Evolutionary conservation across 2,888 invertebrate species (phyloP), one percentile per base, ranked within the genome.

Genomic region (Amaurobius ferox): DNA sequence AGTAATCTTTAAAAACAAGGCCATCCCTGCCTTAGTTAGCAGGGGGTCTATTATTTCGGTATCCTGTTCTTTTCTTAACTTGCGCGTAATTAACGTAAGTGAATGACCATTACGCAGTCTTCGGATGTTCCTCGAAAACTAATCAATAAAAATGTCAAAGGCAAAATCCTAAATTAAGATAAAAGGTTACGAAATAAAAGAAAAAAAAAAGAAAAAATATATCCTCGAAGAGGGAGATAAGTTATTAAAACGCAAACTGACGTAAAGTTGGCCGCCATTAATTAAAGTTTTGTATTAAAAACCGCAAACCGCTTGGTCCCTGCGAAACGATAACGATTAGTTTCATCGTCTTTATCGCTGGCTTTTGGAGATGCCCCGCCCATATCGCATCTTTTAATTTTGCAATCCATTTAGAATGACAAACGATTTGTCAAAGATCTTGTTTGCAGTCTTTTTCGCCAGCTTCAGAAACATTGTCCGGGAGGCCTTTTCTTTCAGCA

Each of bases 301-400:
- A 77, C 23, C 48, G 26, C 39, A 68, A 62, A 68, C 62, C 39
- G 64, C 70, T 62, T 32, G 61, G 30, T 48, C 55, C 30, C 13
- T 3, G 29, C 26, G 48, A 67, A 77, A 74, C 71, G 76, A 71
- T 71, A 71, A 77, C 66, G 77, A 83, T 83, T 83, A 77, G 28
- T 77, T 77, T 83, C 70, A 77, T 83, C 76, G 55, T 77, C 66
- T 71, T 71, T 72, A 83, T 83, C 72, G 67, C 62, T 71, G 55
- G 48, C 66, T 72, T 77, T 83, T 29, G 23, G 48, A 77, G 29
- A 3, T 61, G 62, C 35, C 32, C 62, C 39, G 83, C 64, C 83
- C 29, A 39, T 28, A 39, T 71, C 71, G 70, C 72, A 76, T 83
- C 77, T 77, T 77, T 83, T 83, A 83, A 83, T 83, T 83, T 83